These are phyloP conservation scores for Sisyra nigra DNA, from an alignment of 2,888 invertebrate genomes.

Conservation along the genomic window DNA sequence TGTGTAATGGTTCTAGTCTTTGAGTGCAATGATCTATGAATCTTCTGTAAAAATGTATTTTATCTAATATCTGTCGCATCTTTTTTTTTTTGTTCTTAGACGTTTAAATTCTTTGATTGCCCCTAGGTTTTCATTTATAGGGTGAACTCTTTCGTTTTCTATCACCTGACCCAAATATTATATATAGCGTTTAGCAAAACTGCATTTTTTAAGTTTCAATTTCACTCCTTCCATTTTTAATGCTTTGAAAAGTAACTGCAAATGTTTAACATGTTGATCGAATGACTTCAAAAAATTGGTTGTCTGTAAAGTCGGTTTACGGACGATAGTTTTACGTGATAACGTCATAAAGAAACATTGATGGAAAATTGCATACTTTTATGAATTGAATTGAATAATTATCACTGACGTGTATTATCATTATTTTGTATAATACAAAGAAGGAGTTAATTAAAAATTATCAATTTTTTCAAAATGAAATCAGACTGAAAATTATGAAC, in stretches of 20 bases:
- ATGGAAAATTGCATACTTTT: no score
- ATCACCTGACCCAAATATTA: neutral
- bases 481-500: no score
- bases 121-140: no score
- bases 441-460: no score
- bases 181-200: neutral
- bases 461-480: no score
- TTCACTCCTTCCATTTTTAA: neutral
- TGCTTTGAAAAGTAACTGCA: neutral
- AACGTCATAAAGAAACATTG: no score
- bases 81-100: no score
- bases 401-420: no score
- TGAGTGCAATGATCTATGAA: neutral
- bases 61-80: neutral
- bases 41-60: neutral
- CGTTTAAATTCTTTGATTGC: no score
- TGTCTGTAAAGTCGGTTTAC: no score
- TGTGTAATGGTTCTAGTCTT: neutral
- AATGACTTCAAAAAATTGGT: neutral
- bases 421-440: no score
- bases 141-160: neutral
- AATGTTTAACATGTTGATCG: neutral
- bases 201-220: neutral
- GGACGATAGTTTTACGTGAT: no score
- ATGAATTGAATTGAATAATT: neutral